These are phyloP conservation scores for Ormyrus labotus DNA, from an alignment of 2,888 invertebrate genomes.

Conservation along the genomic window DNA sequence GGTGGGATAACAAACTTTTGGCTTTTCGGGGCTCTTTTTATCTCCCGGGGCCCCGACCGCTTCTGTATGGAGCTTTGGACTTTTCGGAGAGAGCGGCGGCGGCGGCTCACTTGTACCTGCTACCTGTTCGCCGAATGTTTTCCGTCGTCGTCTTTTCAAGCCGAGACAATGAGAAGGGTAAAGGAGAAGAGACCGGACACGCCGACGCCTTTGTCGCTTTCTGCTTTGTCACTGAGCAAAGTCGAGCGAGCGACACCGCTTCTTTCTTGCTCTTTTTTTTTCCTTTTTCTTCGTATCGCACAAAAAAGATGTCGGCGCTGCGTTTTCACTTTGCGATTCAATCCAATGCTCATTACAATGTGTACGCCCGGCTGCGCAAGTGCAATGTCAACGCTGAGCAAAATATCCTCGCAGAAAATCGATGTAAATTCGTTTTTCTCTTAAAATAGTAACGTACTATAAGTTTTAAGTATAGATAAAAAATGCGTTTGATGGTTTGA, in stretches of 20 bases:
- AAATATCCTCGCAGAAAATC: too few species aligned
- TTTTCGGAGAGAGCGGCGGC: background rate
- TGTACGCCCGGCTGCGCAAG: too few species aligned
- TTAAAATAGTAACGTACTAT: too few species aligned
- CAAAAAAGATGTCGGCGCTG: too few species aligned
- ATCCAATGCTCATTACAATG: too few species aligned
- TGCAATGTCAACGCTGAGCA: too few species aligned
- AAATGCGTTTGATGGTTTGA: too few species aligned
- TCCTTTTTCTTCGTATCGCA: too few species aligned
- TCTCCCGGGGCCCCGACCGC: slow-evolving; percentile 20
- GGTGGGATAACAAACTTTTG: slow-evolving; percentile 66
- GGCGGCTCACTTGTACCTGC: slow-evolving; percentile 56
- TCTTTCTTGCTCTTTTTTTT: background rate
- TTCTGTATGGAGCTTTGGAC: slow-evolving; percentile 9
- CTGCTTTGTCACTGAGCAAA: slow-evolving; percentile 29
- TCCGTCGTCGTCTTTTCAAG: slow-evolving; percentile 13
- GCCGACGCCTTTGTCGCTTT: slow-evolving; percentile 8
- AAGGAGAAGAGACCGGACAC: background rate
- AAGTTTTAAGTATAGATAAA: too few species aligned
- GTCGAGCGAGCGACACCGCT: slow-evolving; percentile 13
- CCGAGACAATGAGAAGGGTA: slow-evolving; percentile 23
- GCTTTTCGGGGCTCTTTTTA: slow-evolving; percentile 48
- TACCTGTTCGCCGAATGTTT: slow-evolving; percentile 59
- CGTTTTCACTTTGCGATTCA: too few species aligned
- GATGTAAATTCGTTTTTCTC: too few species aligned